phyloP scores from a whole-genome alignment of 2,113 vertebrate species.

The Pyxicephalus adspersus region DNA sequence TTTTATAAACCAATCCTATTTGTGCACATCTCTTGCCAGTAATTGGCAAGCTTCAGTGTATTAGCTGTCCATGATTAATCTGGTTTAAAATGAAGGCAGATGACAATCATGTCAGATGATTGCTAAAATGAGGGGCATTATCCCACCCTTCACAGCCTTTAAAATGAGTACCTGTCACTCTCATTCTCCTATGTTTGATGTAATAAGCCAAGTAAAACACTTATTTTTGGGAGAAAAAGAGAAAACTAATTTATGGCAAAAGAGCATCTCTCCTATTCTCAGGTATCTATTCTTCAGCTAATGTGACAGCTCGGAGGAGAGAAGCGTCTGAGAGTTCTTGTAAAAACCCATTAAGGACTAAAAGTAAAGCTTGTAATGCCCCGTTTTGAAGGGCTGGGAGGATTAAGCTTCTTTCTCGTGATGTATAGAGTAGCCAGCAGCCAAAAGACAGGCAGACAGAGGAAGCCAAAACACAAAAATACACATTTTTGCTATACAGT shows the following conservation, averaged over 20 bases:
- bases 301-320: constrained; percentile 43
- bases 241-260: constrained; percentile 26
- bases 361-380: constrained; percentile 50
- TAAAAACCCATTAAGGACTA: constrained; percentile 50
- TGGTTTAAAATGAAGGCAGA: constrained; percentile 13
- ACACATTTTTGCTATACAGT: constrained; percentile 12
- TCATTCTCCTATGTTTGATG: constrained; percentile 33
- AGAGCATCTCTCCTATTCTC: constrained; percentile 20
- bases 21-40: not conserved
- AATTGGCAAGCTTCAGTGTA: not conserved
- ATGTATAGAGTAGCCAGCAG: constrained; percentile 38
- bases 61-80: constrained; percentile 26
- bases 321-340: constrained; percentile 45
- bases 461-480: constrained; percentile 21
- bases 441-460: constrained; percentile 1
- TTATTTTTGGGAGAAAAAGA: constrained; percentile 27
- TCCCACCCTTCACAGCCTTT: constrained; percentile 15
- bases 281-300: constrained; percentile 39
- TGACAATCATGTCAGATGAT: constrained; percentile 19
- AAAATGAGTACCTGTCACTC: constrained; percentile 33
- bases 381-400: constrained; percentile 45
- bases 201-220: constrained; percentile 27
- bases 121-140: constrained; percentile 26
- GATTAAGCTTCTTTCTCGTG: constrained; percentile 45
- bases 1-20: no score